Conservation (phyloP, 1,140 invertebrate genomes). For the Melipona quadrifasciata region DNA sequence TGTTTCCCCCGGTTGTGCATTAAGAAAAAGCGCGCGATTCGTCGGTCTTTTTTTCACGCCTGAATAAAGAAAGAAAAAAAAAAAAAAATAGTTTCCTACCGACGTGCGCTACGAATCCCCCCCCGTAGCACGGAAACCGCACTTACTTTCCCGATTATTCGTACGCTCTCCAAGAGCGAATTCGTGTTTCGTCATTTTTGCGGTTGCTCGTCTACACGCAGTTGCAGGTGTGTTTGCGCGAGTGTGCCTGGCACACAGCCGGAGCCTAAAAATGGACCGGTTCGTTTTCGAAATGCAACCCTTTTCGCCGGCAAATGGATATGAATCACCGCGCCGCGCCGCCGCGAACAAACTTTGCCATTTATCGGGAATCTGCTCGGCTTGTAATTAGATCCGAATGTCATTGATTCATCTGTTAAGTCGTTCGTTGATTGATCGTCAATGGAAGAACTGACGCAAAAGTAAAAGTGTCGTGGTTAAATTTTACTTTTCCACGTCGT, state of each 20-base stretch:
- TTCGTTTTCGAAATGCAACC: slow-evolving; percentile 34
- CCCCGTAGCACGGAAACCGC: slow-evolving; percentile 11
- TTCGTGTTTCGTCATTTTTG: slow-evolving; percentile 30
- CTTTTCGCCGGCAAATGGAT: slow-evolving; percentile 28
- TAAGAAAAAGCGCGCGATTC: background rate
- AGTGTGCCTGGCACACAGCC: background rate
- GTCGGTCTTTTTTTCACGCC: background rate
- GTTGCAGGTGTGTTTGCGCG: background rate
- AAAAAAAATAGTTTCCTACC: background rate
- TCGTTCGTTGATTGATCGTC: background rate
- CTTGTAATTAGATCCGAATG: background rate
- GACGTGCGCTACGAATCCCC: slow-evolving; percentile 5
- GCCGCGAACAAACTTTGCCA: slow-evolving; percentile 2
- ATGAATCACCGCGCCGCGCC: slow-evolving; percentile 19
- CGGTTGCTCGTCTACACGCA: background rate
- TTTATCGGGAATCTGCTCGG: slow-evolving; percentile 17
- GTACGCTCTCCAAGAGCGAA: slow-evolving; percentile 2
- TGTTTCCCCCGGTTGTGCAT: background rate
- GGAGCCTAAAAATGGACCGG: slow-evolving; percentile 3
- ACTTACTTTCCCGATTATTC: slow-evolving; percentile 10
- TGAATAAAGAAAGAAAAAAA: background rate
- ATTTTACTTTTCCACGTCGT: background rate
- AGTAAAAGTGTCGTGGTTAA: background rate
- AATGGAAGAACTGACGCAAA: background rate
- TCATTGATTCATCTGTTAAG: background rate